phyloP scores from a whole-genome alignment of 2,888 invertebrate species.

The Leptogaster cylindrica region DNA sequence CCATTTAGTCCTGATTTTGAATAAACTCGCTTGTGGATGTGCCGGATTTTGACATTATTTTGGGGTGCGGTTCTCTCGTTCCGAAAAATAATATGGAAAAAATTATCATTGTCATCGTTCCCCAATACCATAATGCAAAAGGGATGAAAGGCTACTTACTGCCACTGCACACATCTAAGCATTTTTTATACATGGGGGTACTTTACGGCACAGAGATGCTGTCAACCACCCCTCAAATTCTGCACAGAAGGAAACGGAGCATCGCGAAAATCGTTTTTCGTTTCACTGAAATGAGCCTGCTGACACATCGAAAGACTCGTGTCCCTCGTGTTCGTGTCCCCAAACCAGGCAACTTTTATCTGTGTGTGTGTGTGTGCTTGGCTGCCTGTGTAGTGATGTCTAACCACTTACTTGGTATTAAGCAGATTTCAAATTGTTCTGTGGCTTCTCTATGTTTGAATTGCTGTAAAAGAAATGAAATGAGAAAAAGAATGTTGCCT shows the following conservation, averaged over 20 bases:
- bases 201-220: conserved; percentile 2
- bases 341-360: too few species aligned
- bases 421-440: conserved; percentile 32
- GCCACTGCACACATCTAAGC: not conserved
- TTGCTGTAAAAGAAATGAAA: conserved; percentile 5
- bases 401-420: conserved; percentile 35
- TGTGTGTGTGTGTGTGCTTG: not conserved
- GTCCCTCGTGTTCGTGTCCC: conserved; percentile 6
- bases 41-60: conserved; percentile 34
- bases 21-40: conserved; percentile 23
- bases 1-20: conserved; percentile 23
- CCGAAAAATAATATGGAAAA: conserved; percentile 35
- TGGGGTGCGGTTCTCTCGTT: conserved; percentile 47
- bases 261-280: conserved; percentile 28
- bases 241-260: not conserved
- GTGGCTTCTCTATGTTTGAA: conserved; percentile 8
- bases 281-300: conserved; percentile 32
- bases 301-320: conserved; percentile 36
- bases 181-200: not conserved
- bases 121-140: conserved; percentile 23
- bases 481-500: conserved; percentile 10
- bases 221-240: conserved; percentile 17
- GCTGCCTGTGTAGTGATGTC: not conserved
- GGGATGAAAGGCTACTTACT: conserved; percentile 27
- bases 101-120: conserved; percentile 45